A percentile compares a stretch with the other conserved stretches of the same genome.
phyloP scores from a whole-genome alignment of 2,888 invertebrate genomes.

The Stegophylla sp. region DNA sequence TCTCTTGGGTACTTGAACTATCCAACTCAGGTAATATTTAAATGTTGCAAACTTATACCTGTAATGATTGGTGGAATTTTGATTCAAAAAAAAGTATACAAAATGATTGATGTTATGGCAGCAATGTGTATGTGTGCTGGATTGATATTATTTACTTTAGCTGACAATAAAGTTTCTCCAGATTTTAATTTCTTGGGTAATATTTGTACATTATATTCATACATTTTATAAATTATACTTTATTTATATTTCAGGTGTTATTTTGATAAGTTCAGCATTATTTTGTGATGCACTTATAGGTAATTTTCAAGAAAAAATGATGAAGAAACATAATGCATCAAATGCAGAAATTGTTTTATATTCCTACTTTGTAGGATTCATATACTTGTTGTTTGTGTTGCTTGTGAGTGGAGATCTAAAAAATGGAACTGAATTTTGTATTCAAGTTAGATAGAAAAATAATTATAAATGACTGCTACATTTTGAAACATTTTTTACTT shows the following conservation, averaged over 20 bases:
- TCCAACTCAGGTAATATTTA: constrained; percentile 92
- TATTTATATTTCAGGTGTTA: constrained; percentile 69
- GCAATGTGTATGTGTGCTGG: constrained; percentile 88
- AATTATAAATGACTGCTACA: constrained; percentile 21
- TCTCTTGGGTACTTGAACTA: constrained; percentile 94
- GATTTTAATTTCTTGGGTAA: constrained; percentile 70
- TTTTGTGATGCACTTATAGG: constrained; percentile 95
- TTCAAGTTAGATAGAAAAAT: constrained; percentile 69
- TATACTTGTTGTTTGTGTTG: constrained; percentile 80
- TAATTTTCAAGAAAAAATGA: constrained; percentile 94
- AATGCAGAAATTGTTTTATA: constrained; percentile 92
- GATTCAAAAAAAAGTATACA: constrained; percentile 88
- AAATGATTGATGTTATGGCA: constrained; percentile 81
- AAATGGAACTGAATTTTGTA: constrained; percentile 79
- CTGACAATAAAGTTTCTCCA: constrained; percentile 71
- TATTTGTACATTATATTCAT: constrained; percentile 36
- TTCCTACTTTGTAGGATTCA: constrained; percentile 87
- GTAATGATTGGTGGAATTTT: constrained; percentile 92
- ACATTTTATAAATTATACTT: neutral
- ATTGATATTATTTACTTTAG: constrained; percentile 87
- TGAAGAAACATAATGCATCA: constrained; percentile 81
- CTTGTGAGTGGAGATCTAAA: constrained; percentile 76
- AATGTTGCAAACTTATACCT: constrained; percentile 95
- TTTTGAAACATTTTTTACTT: constrained; percentile 60
- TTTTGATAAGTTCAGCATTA: constrained; percentile 82